A percentile compares a stretch with the other conserved stretches of the same genome.
Evolutionary conservation across 2,888 invertebrate genomes (phyloP).

Genomic region (Scelioninae gen. 1): DNA sequence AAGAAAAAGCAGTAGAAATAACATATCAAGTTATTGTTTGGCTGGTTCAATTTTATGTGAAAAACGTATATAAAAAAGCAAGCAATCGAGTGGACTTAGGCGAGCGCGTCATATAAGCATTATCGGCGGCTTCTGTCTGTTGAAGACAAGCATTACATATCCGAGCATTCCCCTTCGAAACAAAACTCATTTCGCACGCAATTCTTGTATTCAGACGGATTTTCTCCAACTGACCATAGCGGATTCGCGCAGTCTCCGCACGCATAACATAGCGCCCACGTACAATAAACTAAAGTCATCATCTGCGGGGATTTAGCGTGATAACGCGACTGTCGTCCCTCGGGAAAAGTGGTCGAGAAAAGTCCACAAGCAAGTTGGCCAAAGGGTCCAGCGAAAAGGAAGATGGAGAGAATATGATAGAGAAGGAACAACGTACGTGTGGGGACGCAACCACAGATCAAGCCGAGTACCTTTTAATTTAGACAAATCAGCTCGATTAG

Average conservation of each 20-base stretch:
- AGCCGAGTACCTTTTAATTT: conserved; percentile 83
- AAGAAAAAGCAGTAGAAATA: conserved; percentile 22
- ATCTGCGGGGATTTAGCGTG: conserved; percentile 83
- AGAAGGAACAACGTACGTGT: conserved; percentile 44
- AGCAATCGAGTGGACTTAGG: conserved; percentile 67
- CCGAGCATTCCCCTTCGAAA: conserved; percentile 50
- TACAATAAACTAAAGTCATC: conserved; percentile 84
- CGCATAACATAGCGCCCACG: conserved; percentile 75
- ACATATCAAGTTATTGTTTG: conserved; percentile 49
- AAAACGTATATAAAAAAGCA: conserved; percentile 38
- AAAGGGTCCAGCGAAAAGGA: conserved; percentile 44
- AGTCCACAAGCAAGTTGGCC: conserved; percentile 65
- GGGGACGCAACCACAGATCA: conserved; percentile 73
- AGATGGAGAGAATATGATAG: conserved; percentile 7
- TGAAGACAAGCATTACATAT: conserved; percentile 55
- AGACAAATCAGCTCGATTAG: conserved; percentile 85
- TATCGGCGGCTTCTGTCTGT: conserved; percentile 29
- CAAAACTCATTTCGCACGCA: conserved; percentile 81
- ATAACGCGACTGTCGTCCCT: conserved; percentile 80
- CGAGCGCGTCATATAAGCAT: conserved; percentile 61
- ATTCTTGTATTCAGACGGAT: conserved; percentile 79
- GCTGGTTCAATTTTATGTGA: conserved; percentile 40
- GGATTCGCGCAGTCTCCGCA: conserved; percentile 67
- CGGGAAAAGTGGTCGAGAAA: conserved; percentile 71
- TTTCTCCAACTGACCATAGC: conserved; percentile 73